Evolutionary conservation across 2,797 vertebrate species (phyloP).

Genomic region (Urosaurus nigricauda): DNA sequence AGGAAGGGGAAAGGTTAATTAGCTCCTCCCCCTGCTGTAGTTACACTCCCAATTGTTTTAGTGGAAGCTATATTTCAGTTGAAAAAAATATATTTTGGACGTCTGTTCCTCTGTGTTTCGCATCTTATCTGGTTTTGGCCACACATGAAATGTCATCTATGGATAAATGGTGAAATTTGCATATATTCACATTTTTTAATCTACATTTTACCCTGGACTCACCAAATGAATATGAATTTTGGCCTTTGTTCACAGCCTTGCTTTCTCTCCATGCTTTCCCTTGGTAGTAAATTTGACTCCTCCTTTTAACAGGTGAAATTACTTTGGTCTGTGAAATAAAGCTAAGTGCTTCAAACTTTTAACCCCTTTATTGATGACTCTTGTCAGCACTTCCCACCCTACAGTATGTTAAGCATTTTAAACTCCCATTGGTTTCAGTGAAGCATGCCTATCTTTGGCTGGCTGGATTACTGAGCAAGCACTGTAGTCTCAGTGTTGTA

Average conservation of each 20-base stretch:
- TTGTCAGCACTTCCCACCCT: no score
- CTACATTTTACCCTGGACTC: conserved; percentile 52
- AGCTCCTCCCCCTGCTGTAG: neutral
- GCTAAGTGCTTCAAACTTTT: neutral
- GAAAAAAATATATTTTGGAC: neutral
- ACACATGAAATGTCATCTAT: conserved; percentile 23
- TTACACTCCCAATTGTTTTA: neutral
- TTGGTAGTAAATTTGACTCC: conserved; percentile 47
- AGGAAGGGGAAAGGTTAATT: neutral
- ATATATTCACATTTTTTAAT: conserved; percentile 42
- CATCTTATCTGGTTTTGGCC: neutral
- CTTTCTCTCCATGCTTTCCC: conserved; percentile 34
- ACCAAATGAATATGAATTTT: conserved; percentile 35
- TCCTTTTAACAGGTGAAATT: conserved; percentile 42
- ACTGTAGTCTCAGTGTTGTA: neutral
- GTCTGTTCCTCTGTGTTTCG: neutral
- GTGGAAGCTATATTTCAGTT: neutral
- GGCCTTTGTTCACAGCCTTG: conserved; percentile 29
- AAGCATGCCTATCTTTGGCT: neutral
- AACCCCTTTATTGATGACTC: neutral
- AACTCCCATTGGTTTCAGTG: no score
- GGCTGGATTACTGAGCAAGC: neutral
- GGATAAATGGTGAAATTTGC: conserved; percentile 41
- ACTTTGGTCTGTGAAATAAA: conserved; percentile 9
- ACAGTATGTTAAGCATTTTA: neutral